Conservation (phyloP, 2,113 vertebrate species). For the Phylloscopus trochilus region DNA sequence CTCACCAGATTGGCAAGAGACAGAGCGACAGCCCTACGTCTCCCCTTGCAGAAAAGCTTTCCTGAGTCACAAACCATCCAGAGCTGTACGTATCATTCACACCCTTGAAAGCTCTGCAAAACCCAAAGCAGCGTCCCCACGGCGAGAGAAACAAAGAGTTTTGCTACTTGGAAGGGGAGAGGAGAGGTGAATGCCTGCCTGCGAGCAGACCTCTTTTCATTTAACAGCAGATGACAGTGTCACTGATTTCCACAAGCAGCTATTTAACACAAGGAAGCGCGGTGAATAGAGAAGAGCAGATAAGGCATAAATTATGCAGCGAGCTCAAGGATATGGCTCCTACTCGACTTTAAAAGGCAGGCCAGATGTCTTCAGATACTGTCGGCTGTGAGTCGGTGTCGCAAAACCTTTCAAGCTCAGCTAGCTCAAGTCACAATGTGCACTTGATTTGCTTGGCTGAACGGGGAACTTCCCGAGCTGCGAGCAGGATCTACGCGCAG, state of each 20-base stretch:
- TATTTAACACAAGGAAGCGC: constrained; percentile 21
- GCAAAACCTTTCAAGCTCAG: constrained; percentile 19
- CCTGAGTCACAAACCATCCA: neutral
- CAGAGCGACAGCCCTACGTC: neutral
- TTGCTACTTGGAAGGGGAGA: neutral
- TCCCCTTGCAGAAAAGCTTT: neutral
- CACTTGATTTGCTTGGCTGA: constrained; percentile 6
- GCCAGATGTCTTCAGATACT: constrained; percentile 52
- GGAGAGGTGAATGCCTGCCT: neutral
- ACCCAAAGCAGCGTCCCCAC: neutral
- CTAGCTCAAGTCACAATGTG: constrained; percentile 4
- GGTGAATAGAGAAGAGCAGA: neutral
- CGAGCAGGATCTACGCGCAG: neutral
- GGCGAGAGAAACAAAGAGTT: neutral
- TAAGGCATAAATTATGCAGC: neutral
- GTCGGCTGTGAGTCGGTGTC: neutral
- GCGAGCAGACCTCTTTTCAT: neutral
- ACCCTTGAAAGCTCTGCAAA: neutral
- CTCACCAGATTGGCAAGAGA: neutral
- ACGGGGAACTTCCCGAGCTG: neutral
- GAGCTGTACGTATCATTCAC: neutral
- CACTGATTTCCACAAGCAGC: neutral
- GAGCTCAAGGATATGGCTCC: neutral
- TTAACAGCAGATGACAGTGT: neutral
- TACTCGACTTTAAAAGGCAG: constrained; percentile 31